Evolutionary conservation across 2,113 vertebrate genomes (phyloP).

Genomic region (Illadopsis cleaveri): DNA sequence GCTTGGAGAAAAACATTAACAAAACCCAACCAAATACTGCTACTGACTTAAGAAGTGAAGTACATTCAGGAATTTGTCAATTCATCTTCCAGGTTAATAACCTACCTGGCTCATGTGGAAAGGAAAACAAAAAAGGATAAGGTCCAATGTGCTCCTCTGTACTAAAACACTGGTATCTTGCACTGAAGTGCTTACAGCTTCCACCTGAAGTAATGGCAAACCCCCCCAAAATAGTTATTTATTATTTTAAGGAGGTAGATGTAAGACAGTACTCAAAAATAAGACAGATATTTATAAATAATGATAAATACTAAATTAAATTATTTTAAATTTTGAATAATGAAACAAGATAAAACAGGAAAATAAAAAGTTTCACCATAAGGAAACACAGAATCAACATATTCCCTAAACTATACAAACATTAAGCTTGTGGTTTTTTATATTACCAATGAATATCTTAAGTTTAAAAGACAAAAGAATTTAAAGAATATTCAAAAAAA

Average conservation of each 20-base stretch:
- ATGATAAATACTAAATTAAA: not conserved
- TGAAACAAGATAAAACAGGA: not conserved
- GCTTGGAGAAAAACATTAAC: not conserved
- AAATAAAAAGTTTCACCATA: not conserved
- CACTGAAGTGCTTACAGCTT: slow-evolving; percentile 96
- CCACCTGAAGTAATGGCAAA: slow-evolving; percentile 81
- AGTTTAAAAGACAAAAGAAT: not conserved
- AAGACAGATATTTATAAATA: not conserved
- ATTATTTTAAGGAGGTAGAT: not conserved
- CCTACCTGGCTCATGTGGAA: slow-evolving; percentile 98
- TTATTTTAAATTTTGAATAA: not conserved
- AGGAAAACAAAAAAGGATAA: slow-evolving; percentile 98
- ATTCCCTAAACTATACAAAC: not conserved
- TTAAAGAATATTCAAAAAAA: no score
- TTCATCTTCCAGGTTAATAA: not conserved
- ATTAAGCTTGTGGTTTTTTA: not conserved
- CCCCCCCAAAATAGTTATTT: not conserved
- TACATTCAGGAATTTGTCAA: not conserved
- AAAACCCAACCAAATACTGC: not conserved
- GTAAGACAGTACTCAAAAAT: not conserved
- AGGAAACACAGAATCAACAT: not conserved
- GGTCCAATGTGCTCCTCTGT: slow-evolving; percentile 95
- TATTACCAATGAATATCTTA: not conserved
- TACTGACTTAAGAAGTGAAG: not conserved
- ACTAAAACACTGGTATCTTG: slow-evolving; percentile 98